Conservation (phyloP, 2,888 invertebrate genomes). For the Steromphala cineraria region DNA sequence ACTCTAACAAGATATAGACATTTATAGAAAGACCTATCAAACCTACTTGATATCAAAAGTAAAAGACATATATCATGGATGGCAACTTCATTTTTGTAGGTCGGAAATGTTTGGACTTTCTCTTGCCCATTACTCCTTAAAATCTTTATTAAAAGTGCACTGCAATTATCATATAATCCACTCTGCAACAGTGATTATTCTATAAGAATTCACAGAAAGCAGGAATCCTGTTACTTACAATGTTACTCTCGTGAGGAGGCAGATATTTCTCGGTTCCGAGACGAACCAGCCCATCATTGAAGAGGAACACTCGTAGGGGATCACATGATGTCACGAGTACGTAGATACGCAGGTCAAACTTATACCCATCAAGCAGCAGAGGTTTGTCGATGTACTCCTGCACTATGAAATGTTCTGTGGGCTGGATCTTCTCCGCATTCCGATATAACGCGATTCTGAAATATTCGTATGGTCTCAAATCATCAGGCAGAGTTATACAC, state of each 20-base stretch:
- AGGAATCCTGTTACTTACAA: slow-evolving; percentile 58
- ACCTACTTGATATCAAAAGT: no score
- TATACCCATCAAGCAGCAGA: slow-evolving; percentile 74
- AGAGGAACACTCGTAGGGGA: slow-evolving; percentile 73
- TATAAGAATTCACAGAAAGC: no score
- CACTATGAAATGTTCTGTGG: slow-evolving; percentile 71
- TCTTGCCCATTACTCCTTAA: no score
- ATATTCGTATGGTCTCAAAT: background rate
- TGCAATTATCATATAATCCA: no score
- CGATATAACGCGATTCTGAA: slow-evolving; percentile 69
- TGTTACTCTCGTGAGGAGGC: slow-evolving; percentile 69
- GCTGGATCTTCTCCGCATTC: slow-evolving; percentile 71
- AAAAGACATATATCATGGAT: no score
- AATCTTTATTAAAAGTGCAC: no score
- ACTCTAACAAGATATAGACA: no score
- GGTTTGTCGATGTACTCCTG: slow-evolving; percentile 76
- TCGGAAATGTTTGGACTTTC: no score
- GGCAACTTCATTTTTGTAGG: no score
- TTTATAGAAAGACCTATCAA: no score
- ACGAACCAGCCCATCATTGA: slow-evolving; percentile 74
- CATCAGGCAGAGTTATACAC: background rate
- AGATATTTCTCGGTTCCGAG: slow-evolving; percentile 74
- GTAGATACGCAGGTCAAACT: slow-evolving; percentile 75
- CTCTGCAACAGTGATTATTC: no score
- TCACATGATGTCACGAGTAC: slow-evolving; percentile 75